Conservation (phyloP, 2,113 vertebrate genomes). For the rabbit (Oryctolagus cuniculus) region mOryCun1.1 NC_091436.1:55450001-55450500, state of each 20-base stretch:
- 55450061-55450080: not conserved
- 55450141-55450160: slow-evolving; percentile 26
- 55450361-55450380: not conserved
- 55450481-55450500: not conserved
- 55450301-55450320: not conserved
- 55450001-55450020: not conserved
- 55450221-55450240: not conserved
- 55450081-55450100: not conserved
- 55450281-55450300: not conserved
- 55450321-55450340: not conserved
- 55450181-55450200: not conserved
- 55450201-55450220: not conserved
- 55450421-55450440: not conserved
- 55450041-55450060: not conserved
- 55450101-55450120: not conserved
- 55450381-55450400: not conserved
- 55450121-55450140: slow-evolving; percentile 14
- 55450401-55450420: not conserved
- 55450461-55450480: not conserved
- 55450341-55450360: not conserved
- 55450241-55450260: not conserved
- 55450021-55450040: not conserved
- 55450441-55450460: not conserved
- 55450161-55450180: not conserved
- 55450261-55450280: not conserved